Evolutionary conservation across 2,113 vertebrate genomes (phyloP), one percentile per base, ranked within the genome.

Genomic region (Baryphthengus martii): DNA sequence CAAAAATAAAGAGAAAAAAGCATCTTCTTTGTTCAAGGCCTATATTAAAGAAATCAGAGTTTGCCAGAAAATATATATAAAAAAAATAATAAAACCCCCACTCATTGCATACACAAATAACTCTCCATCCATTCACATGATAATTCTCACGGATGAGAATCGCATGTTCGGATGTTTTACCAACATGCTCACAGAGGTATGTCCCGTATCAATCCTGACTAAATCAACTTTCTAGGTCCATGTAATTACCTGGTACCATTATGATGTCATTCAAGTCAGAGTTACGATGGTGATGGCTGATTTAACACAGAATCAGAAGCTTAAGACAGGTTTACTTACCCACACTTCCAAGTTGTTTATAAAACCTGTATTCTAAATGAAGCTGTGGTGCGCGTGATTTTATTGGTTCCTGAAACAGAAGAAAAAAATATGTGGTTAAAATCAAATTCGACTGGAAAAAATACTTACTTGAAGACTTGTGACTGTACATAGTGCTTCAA

Each of bases 291-390:
- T 17, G 16, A 83, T 13, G 35, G 68, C 77, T 67, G 33, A 66
- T 85, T 73, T 66, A 52, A 82, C 13, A 40, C 78, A 61, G 33
- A 85, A 95, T 73, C 52, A 8, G 25, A 83, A 82, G 20, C 13
- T 85, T 29, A 45, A 58, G 83, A 26, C 44, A 33, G 56, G n/a
- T 75, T 82, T 52, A 95, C 98, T 98, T 97, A 99, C 99, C 99
- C 50, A 98, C 97, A 91, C 98, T 99, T 95, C 99, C 99, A 29
- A 99, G 98, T 40, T 99, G 99, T 97, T 99, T 99, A 98, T 99
- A 99, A 98, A 99, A 99, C 95, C 99, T 98, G 98, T 99, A 99
- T 90, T 99, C 99, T 98, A 99, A 98, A 97, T 99, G 99, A 94
- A 99, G 98, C 97, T 99, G 99, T 37, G 99, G 99, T 55, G 99